Conservation (phyloP, 1,140 invertebrate species). For the Danaus plexippus region DNA sequence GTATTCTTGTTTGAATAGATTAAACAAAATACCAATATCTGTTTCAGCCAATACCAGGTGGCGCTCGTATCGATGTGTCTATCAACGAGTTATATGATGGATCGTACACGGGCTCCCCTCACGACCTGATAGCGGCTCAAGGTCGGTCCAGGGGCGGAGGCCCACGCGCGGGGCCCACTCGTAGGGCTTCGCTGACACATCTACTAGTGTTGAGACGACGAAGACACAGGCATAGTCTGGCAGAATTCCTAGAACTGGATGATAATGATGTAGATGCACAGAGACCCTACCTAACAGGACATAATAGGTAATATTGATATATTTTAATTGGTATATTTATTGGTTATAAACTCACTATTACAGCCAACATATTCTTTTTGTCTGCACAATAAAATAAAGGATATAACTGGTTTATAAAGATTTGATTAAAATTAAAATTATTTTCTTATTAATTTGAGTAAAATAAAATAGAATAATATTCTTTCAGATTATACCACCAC, state of each 20-base stretch:
- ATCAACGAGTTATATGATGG: conserved; percentile 97
- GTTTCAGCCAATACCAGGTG: conserved; percentile 81
- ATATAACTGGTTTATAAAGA: no score
- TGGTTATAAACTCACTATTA: no score
- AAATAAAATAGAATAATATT: no score
- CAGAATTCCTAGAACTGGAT: conserved; percentile 88
- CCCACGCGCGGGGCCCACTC: conserved; percentile 86
- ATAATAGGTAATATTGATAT: conserved; percentile 79
- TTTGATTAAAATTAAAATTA: no score
- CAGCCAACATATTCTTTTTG: no score
- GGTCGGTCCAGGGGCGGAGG: conserved; percentile 77
- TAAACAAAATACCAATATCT: not conserved
- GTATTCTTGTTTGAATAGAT: no score
- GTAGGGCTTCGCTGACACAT: conserved; percentile 89
- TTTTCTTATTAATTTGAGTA: no score
- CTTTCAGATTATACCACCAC: conserved; percentile 90
- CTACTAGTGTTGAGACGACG: conserved; percentile 87
- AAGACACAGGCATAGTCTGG: conserved; percentile 79
- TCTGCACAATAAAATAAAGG: no score
- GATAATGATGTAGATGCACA: conserved; percentile 85
- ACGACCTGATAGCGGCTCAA: conserved; percentile 85
- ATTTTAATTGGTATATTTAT: no score
- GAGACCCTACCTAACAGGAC: conserved; percentile 88
- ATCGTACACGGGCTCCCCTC: conserved; percentile 94
- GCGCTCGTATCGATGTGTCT: conserved; percentile 93